Evolutionary conservation across 2,888 invertebrate genomes (phyloP).

Genomic region (Pandemis heparana): DNA sequence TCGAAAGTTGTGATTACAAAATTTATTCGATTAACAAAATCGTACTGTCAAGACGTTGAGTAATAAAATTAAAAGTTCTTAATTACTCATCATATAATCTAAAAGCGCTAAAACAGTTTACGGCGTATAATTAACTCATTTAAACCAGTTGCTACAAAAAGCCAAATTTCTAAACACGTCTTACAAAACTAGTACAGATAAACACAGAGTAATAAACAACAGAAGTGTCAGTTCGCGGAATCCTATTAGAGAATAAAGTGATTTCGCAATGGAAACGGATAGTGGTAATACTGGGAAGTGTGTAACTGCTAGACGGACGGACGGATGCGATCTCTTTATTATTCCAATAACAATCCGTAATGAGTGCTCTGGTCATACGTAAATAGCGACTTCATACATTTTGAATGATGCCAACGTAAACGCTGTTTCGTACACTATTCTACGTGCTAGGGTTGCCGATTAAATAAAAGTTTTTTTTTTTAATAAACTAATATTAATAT

Average conservation of each 20-base stretch:
- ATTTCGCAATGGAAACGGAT: conserved; percentile 76
- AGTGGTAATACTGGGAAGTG: conserved; percentile 69
- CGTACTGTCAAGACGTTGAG: neutral
- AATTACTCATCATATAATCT: conserved; percentile 38
- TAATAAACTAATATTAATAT: neutral
- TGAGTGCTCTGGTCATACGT: conserved; percentile 85
- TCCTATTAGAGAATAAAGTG: conserved; percentile 72
- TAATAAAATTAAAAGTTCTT: conserved; percentile 26
- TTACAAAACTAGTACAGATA: conserved; percentile 68
- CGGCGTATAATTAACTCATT: conserved; percentile 24
- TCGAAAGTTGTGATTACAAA: conserved; percentile 11
- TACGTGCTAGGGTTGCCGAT: conserved; percentile 69
- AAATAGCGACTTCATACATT: conserved; percentile 84
- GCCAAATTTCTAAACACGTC: conserved; percentile 57
- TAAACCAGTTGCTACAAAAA: conserved; percentile 50
- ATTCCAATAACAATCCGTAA: conserved; percentile 86
- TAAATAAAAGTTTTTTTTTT: neutral
- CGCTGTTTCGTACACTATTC: conserved; percentile 75
- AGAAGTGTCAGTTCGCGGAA: conserved; percentile 82
- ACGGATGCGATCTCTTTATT: conserved; percentile 79
- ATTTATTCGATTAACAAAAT: conserved; percentile 27
- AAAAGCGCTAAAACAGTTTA: conserved; percentile 40
- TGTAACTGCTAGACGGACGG: conserved; percentile 79
- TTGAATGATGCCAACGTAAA: conserved; percentile 84
- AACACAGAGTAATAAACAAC: conserved; percentile 81